Base-by-base conservation (phyloP, 2,113 vertebrate species). In the Alethe diademata region DNA sequence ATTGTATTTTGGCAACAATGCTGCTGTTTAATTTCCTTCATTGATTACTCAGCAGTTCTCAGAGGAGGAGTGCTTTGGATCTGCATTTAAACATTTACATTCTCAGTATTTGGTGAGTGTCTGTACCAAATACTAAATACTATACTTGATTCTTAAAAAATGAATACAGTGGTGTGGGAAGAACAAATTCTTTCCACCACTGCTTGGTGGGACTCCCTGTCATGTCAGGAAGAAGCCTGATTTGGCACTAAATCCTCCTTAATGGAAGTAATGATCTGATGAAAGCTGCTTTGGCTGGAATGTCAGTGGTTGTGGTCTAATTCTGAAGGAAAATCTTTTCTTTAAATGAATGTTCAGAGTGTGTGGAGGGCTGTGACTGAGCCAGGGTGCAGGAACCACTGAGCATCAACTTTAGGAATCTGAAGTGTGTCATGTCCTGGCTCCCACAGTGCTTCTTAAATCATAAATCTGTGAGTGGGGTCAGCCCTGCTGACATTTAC, bases 261-360 rank as follows among this genome's bases (percentile, higher is more conserved):
- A 94, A 76, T 93, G 40, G 86, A 90, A 96, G 82, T 90, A 91
- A 94, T 86, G 95, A 92, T 90, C 92, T 88, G 94, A 90, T 95
- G 93, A 96, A 96, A 95, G 94, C 95, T 94, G 93, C 94, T 95
- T 94, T 96, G 96, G 94, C 93, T 94, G 94, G 24, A 84, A 64
- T 93, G 56, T 64, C 69, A 45, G 93, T 74, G 82, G 43, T 88
- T 96, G 90, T 86, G 93, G 94, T 97, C 90, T 88, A 72, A 61
- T 93, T 94, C 82, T 93, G 86, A 92, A 93, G 76, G 88, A 66
- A 93, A 92, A 95, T 88, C 78, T 88, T 76, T 58, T 31, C 90
- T 86, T 90, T 78, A 92, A 86, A 75, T 84, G 90, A 76, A 64
- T 75, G 62, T 69, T 86, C 50, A 16, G 66, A 66, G 66, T 64